phyloP scores from a whole-genome alignment of 1,140 invertebrate species.

The Rhopalosiphum maidis region DNA sequence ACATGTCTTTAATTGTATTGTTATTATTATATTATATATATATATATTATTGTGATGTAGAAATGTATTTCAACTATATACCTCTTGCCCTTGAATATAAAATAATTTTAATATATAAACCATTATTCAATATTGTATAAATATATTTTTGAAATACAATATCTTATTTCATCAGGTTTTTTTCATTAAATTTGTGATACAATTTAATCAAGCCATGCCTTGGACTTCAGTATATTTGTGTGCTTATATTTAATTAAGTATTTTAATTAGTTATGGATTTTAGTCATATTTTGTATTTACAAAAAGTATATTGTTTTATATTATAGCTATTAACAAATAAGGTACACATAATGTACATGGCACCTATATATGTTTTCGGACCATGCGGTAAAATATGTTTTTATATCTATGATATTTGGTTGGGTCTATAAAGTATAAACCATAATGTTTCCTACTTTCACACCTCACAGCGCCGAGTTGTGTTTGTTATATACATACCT shows the following conservation, averaged over 20 bases:
- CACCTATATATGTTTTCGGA: too few relatives aligned
- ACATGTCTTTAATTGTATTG: constrained; percentile 25
- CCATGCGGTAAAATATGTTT: background rate
- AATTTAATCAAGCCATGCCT: background rate
- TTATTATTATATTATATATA: background rate
- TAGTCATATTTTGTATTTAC: background rate
- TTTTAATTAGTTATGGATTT: background rate
- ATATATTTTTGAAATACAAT: background rate
- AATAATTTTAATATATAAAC: background rate
- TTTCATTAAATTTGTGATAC: background rate
- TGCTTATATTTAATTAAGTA: background rate
- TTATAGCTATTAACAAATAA: too few relatives aligned
- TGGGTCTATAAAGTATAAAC: background rate
- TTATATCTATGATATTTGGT: background rate
- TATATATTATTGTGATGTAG: background rate
- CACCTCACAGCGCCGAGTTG: background rate
- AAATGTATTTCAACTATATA: background rate
- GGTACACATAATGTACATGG: too few relatives aligned
- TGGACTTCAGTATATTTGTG: background rate
- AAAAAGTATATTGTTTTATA: background rate
- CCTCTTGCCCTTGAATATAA: background rate
- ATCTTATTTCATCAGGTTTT: background rate
- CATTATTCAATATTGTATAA: background rate
- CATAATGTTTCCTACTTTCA: background rate
- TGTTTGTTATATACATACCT: background rate